These are phyloP conservation scores for Podarcis muralis DNA, from an alignment of 2,113 vertebrate genomes.

Conservation along the genomic window DNA sequence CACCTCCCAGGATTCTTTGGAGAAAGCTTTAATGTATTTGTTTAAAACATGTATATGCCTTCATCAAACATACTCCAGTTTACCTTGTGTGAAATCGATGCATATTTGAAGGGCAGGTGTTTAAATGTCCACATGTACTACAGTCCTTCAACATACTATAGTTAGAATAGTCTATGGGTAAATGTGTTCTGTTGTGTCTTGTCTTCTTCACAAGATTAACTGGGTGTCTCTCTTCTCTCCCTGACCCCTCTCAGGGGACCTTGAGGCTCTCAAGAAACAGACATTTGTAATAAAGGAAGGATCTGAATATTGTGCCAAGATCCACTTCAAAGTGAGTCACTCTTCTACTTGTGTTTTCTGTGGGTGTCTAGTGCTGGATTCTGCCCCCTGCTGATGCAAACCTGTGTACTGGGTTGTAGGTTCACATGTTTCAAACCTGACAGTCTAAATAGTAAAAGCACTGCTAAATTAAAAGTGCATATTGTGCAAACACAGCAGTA, in stretches of 20 bases:
- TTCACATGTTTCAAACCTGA: neutral
- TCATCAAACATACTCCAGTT: neutral
- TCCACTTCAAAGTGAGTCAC: conserved; percentile 81
- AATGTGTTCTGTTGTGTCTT: neutral
- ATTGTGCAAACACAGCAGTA: neutral
- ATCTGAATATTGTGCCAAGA: conserved; percentile 82
- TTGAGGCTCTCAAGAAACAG: conserved; percentile 80
- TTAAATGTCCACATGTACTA: neutral
- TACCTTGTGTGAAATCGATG: neutral
- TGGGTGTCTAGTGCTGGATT: neutral
- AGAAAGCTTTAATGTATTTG: neutral
- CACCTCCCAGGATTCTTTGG: neutral
- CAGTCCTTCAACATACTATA: neutral
- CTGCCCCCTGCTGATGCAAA: neutral
- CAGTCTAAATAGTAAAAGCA: neutral
- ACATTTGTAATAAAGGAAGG: conserved; percentile 80
- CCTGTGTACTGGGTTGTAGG: too few species aligned
- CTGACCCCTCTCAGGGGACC: conserved; percentile 68
- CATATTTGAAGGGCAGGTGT: neutral
- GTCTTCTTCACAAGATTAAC: conserved; percentile 8
- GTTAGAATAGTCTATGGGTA: neutral
- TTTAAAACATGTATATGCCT: neutral
- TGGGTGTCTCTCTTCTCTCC: conserved; percentile 10
- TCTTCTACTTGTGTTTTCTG: conserved; percentile 30
- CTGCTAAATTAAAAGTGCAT: neutral